Evolutionary conservation across 2,888 invertebrate species (phyloP), one percentile per base, ranked within the genome.

Genomic region (Epsilonema sp.): DNA sequence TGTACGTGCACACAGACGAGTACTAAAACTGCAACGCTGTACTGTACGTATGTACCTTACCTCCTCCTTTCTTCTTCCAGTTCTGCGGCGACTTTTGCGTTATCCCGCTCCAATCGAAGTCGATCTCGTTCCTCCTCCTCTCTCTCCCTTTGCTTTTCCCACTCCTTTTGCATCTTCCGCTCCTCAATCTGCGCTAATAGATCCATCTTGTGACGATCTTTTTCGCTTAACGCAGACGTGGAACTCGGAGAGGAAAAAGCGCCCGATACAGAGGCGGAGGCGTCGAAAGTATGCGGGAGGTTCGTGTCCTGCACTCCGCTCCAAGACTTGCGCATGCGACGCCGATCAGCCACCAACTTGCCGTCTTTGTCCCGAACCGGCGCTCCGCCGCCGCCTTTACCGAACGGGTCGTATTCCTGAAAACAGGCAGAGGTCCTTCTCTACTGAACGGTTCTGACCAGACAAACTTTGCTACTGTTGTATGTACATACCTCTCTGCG

Each of bases 151-250:
- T 54, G 55, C 39, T 53, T 52, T 40, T 56, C 58, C 16, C 52
- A 19, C 26, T 54, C 55, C 26, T 48, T 49, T 20, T 54, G 44
- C 8, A 54, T 44, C 36, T 51, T 50, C 44, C 56, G 55, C 11
- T 56, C 58, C n/a, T 56, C 55, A 21, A 56, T 56, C 48, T 58
- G 58, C 31, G 45, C 38, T 38, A 51, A 47, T 26, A 58, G 47
- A 13, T 58, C 57, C 2, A 49, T 19, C 22, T 53, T 50, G 40
- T 56, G 55, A 19, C 49, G 49, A 31, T 56, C 55, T 19, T 53
- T 3, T 3, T 36, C 20, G 21, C 16, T 21, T n/a, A 22, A 11
- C 31, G 31, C 8, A 31, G 31, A 16, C 31, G 31, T 31, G 31
- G 8, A 11, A 16, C 31, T 31, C 31, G 31, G 16, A 11, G 42